A percentile compares a stretch with the other conserved stretches of the same genome.
Conservation (phyloP, 2,113 vertebrate species). For the Oostethus manadensis region DNA sequence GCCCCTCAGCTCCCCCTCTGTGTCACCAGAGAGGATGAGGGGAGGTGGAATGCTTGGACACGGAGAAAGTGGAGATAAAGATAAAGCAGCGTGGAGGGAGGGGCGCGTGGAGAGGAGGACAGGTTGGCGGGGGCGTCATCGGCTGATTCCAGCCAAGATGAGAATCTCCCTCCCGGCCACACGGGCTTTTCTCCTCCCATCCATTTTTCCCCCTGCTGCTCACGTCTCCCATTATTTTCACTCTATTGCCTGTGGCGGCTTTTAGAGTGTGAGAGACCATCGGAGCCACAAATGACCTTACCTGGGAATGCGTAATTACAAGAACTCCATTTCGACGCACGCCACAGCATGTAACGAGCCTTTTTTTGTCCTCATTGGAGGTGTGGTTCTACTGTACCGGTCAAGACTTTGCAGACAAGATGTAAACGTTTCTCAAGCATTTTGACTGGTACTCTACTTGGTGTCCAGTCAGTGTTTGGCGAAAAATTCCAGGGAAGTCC, state of each 20-base stretch:
- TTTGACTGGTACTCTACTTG: no score
- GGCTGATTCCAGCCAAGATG: slow-evolving; percentile 61
- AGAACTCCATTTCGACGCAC: no score
- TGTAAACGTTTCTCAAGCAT: no score
- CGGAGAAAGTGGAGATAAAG: slow-evolving; percentile 25
- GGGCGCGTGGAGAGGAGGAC: slow-evolving; percentile 8
- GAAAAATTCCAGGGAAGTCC: background rate
- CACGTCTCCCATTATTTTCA: slow-evolving; percentile 37
- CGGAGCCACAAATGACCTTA: no score
- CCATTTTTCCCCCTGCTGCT: slow-evolving; percentile 18
- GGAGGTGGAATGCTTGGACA: slow-evolving; percentile 50
- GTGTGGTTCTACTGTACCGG: no score
- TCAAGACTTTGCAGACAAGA: no score
- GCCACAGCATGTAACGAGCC: no score
- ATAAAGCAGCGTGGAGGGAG: slow-evolving; percentile 15
- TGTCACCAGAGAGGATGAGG: slow-evolving; percentile 56
- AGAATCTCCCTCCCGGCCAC: slow-evolving; percentile 65
- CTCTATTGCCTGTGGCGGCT: slow-evolving; percentile 42
- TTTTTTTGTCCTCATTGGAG: no score
- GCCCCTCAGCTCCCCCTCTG: slow-evolving; percentile 61
- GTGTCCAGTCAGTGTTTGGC: no score
- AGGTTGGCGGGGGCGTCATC: slow-evolving; percentile 34
- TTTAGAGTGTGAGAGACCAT: slow-evolving; percentile 5
- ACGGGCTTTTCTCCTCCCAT: slow-evolving; percentile 64
- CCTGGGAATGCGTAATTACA: no score